Conservation (phyloP, 2,113 vertebrate species). For the Nesospiza acunhae region DNA sequence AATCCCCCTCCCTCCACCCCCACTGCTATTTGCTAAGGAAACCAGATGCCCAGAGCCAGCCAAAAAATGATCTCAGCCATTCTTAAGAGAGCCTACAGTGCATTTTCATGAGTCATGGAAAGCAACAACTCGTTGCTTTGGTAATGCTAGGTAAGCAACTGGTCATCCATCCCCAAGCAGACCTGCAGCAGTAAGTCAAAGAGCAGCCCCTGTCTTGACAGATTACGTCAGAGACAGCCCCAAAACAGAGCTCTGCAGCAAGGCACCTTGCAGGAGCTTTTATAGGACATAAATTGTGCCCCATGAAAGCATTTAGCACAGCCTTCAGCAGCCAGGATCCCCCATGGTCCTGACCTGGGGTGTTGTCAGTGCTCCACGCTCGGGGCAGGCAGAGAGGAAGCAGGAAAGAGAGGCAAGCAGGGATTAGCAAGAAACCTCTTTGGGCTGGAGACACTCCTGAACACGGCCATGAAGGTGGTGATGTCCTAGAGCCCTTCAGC, state of each 20-base stretch:
- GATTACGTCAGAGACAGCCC: not conserved
- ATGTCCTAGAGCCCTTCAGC: not conserved
- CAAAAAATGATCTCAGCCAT: conserved; percentile 69
- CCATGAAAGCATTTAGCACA: not conserved
- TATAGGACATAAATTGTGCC: not conserved
- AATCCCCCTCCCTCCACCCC: conserved; percentile 44
- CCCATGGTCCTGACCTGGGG: fast-evolving
- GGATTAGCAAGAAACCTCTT: not conserved
- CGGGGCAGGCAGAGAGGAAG: not conserved
- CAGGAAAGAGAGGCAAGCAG: not conserved
- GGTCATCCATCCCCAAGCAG: not conserved
- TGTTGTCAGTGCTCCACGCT: not conserved
- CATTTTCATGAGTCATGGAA: conserved; percentile 72
- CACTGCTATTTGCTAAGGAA: conserved; percentile 53
- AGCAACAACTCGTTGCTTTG: conserved; percentile 69
- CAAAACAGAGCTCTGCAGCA: not conserved
- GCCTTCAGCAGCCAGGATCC: not conserved
- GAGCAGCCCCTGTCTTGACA: not conserved
- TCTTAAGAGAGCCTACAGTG: conserved; percentile 55
- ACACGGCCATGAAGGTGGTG: fast-evolving
- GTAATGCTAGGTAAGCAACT: conserved; percentile 64
- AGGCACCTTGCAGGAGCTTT: not conserved
- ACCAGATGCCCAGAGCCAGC: conserved; percentile 48
- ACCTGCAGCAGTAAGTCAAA: not conserved
- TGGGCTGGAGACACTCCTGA: not conserved